Evolutionary conservation across 1,140 invertebrate genomes (phyloP).

Genomic region (Aphelinus certus): DNA sequence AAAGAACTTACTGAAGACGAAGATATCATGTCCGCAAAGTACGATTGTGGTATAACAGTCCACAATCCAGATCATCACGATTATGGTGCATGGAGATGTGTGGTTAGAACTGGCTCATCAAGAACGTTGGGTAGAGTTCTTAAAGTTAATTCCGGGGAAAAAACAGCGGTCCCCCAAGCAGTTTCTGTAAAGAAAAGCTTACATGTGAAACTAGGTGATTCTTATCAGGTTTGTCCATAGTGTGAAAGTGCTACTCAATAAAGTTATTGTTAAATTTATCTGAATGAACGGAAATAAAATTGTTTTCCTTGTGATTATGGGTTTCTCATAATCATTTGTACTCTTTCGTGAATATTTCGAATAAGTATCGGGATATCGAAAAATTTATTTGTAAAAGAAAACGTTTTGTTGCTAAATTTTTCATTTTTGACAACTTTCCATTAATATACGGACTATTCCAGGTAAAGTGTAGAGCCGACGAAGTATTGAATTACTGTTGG

Average conservation of each 20-base stretch:
- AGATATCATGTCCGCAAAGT: conserved; percentile 22
- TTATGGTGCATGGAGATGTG: conserved; percentile 55
- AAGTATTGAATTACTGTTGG: conserved; percentile 55
- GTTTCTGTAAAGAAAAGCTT: conserved; percentile 21
- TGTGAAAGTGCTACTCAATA: too few species aligned
- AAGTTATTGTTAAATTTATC: too few species aligned
- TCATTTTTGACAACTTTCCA: too few species aligned
- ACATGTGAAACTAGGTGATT: conserved; percentile 49
- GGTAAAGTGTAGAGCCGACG: conserved; percentile 51
- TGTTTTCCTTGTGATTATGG: too few species aligned
- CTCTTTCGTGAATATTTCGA: too few species aligned
- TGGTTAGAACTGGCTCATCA: conserved; percentile 36
- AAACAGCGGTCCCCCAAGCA: too few species aligned
- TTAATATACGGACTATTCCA: conserved; percentile 28
- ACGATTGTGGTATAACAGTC: conserved; percentile 54
- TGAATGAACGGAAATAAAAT: too few species aligned
- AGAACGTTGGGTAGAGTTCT: conserved; percentile 41
- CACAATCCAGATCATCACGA: conserved; percentile 45
- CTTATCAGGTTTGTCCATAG: conserved; percentile 46
- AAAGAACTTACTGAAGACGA: conserved; percentile 39
- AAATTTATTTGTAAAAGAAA: too few species aligned
- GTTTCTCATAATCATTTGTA: too few species aligned
- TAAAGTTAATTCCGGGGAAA: conserved; percentile 23
- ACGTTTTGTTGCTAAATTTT: too few species aligned
- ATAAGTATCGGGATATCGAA: too few species aligned